Evolutionary conservation across 1,140 invertebrate genomes (phyloP), one percentile per base, ranked within the genome.

Genomic region (Conopomorpha cramerella): DNA sequence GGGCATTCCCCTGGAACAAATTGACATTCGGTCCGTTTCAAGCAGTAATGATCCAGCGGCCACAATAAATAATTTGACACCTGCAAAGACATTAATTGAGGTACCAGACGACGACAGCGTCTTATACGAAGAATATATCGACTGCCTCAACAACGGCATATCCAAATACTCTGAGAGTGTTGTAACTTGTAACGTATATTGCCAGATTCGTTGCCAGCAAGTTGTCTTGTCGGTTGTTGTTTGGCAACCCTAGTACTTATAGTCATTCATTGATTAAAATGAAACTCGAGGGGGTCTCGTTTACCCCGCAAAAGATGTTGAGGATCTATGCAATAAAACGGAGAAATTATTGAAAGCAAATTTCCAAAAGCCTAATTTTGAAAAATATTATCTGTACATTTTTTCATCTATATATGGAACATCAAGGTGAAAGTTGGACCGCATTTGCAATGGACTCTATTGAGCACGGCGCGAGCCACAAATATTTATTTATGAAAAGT

Each of bases 1-100:
- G 34, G 34, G 33, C 13, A 35, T 27, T 26, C 19, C 33, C 1
- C 23, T 35, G 16, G 31, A 33, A 12, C 31, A 33, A 19, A 33
- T 33, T 2, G 11, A 19, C 17, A 33, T 33, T 2, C n/a, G 17
- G 2, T 18, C 15, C 3, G 17, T 16, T 11, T 33, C 31, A 1
- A 33, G 31, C 15, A 11, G 1, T 1, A 33, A 4, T 10, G 19
- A 33, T n/a, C 31, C 31, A 2, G 11, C 12, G 8, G 2, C 15
- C 2, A 8, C 3, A 1, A 4, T 33, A 10, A 33, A 33, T 11
- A 2, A 33, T 1, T 11, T 33, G 2, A 33, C 31, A 1, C 16
- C 17, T n/a, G 12, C 3, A 19, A 33, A 19, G 10, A 1, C 6
- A 3, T 33, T 33, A n/a, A 11, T 33, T 33, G 31, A 33, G 7